These are phyloP conservation scores for Yoshiicerus persimilis DNA, from an alignment of 1,140 invertebrate species.

Conservation along the genomic window DNA sequence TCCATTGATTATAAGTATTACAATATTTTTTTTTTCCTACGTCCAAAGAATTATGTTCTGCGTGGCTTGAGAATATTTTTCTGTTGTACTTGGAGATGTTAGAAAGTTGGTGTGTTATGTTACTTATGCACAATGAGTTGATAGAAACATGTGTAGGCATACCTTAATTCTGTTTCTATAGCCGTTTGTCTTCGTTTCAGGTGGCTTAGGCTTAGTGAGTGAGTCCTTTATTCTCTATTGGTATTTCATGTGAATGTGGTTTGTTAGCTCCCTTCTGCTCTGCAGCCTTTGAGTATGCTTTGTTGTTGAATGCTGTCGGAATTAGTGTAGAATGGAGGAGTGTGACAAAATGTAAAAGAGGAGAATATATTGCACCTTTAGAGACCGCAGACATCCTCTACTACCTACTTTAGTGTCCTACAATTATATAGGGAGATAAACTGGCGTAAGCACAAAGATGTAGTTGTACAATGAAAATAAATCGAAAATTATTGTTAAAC, in stretches of 20 bases:
- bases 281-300: neutral
- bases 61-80: neutral
- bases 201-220: neutral
- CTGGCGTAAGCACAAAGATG: neutral
- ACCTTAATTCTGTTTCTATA: neutral
- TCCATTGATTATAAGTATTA: neutral
- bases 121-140: neutral
- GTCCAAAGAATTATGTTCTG: neutral
- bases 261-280: neutral
- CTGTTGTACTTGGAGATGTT: neutral
- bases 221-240: neutral
- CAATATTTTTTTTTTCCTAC: neutral
- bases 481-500: neutral
- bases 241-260: neutral
- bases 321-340: neutral
- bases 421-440: neutral
- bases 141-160: neutral
- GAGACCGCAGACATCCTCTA: neutral
- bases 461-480: neutral
- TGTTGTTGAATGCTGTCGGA: neutral
- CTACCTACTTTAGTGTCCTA: neutral
- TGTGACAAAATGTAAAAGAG: conserved; percentile 1
- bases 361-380: neutral
- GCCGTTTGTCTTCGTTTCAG: neutral
- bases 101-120: neutral